Percentiles rank a stretch among this genome's conserved stretches.
These are phyloP conservation scores for Macrobrachium nipponense DNA, from an alignment of 1,140 invertebrate species.

Conservation along the genomic window DNA sequence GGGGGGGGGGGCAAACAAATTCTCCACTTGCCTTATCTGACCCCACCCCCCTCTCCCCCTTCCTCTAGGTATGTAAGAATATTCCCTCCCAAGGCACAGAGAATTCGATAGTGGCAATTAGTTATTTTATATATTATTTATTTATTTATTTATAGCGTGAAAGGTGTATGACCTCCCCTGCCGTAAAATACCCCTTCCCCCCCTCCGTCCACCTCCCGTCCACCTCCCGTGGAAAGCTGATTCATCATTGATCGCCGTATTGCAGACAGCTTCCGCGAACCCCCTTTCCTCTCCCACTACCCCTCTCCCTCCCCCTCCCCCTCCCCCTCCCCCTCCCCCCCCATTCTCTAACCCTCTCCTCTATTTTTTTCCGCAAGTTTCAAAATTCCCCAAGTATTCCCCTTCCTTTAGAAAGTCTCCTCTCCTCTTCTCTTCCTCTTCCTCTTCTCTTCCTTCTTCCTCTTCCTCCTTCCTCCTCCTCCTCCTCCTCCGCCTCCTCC, in stretches of 20 bases:
- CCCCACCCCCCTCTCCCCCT: too few relatives aligned
- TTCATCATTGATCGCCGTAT: too few relatives aligned
- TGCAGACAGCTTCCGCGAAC: background rate
- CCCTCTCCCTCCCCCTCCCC: background rate
- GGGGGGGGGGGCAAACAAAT: too few relatives aligned
- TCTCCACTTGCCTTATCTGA: too few relatives aligned
- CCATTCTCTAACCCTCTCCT: background rate
- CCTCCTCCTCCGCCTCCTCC: constrained; percentile 4
- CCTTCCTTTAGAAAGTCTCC: too few relatives aligned
- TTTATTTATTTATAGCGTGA: too few relatives aligned
- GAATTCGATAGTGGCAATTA: too few relatives aligned
- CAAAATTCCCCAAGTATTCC: background rate
- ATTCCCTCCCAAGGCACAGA: too few relatives aligned
- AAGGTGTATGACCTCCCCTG: too few relatives aligned
- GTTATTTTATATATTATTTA: too few relatives aligned
- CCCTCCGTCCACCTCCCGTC: background rate
- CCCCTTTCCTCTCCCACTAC: background rate
- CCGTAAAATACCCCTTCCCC: background rate
- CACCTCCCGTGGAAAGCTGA: background rate
- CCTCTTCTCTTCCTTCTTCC: background rate
- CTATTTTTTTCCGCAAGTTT: background rate
- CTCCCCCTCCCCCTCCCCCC: background rate
- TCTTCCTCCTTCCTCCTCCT: background rate
- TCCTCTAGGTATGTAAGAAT: too few relatives aligned
- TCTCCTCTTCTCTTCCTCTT: background rate